A percentile compares a stretch with the other conserved stretches of the same genome.
Evolutionary conservation across 2,888 invertebrate genomes (phyloP).

Genomic region (Acleris holmiana): DNA sequence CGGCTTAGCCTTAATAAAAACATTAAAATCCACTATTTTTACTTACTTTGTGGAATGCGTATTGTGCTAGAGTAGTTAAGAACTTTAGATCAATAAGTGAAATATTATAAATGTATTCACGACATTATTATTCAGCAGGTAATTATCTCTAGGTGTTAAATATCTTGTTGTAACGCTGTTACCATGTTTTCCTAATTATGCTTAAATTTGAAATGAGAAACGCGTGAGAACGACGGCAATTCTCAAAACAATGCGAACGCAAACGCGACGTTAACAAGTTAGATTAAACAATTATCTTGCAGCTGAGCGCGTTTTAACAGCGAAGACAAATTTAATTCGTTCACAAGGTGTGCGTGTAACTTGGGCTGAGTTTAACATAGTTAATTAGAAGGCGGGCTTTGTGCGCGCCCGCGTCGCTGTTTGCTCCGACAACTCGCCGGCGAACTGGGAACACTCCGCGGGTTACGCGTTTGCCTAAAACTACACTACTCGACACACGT

Average conservation of each 20-base stretch:
- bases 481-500: constrained; percentile 22
- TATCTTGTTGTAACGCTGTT: too few relatives aligned
- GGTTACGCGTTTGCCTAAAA: constrained; percentile 21
- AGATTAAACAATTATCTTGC: constrained; percentile 11
- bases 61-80: too few relatives aligned
- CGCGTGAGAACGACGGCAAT: not conserved
- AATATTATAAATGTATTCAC: too few relatives aligned
- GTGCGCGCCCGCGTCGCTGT: constrained; percentile 11
- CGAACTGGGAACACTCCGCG: constrained; percentile 21
- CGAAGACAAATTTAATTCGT: constrained; percentile 21
- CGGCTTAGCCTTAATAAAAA: too few relatives aligned
- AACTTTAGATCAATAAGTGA: too few relatives aligned
- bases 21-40: too few relatives aligned
- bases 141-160: too few relatives aligned
- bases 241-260: not conserved
- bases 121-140: too few relatives aligned
- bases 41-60: too few relatives aligned
- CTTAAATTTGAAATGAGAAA: too few relatives aligned
- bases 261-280: constrained; percentile 10
- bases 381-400: constrained; percentile 25
- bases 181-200: too few relatives aligned
- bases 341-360: constrained; percentile 20
- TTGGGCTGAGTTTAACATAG: constrained; percentile 18
- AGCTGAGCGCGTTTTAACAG: not conserved
- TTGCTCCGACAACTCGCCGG: constrained; percentile 22